phyloP scores from a whole-genome alignment of 2,888 invertebrate species.

The Adineta ricciae region DNA sequence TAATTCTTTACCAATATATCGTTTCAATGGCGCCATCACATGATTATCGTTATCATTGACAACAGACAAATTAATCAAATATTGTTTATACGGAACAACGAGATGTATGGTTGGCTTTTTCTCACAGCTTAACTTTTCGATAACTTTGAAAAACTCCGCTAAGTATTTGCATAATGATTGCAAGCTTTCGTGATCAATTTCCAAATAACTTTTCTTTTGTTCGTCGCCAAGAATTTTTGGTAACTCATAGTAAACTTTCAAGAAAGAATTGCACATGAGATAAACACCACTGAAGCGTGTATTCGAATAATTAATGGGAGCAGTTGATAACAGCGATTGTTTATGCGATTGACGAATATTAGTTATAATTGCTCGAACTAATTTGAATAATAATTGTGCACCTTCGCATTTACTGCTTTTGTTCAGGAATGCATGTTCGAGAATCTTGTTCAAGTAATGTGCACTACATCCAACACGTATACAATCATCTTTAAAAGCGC shows the following conservation, averaged over 20 bases:
- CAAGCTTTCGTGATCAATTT: not conserved
- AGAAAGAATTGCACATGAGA: not conserved
- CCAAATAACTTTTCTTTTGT: not conserved
- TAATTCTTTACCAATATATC: not conserved
- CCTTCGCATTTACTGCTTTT: no score
- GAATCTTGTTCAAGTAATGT: not conserved
- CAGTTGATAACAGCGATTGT: not conserved
- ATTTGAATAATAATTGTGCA: not conserved
- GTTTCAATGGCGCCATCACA: not conserved
- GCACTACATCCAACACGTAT: not conserved
- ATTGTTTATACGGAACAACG: not conserved
- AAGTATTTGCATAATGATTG: not conserved
- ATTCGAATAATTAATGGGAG: not conserved
- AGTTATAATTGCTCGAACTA: not conserved
- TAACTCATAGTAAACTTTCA: not conserved
- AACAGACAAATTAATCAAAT: not conserved
- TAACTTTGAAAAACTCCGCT: not conserved
- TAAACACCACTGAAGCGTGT: not conserved
- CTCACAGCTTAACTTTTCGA: not conserved
- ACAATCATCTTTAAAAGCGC: not conserved
- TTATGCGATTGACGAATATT: not conserved
- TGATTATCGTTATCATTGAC: not conserved
- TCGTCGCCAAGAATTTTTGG: not conserved
- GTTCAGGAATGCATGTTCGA: not conserved
- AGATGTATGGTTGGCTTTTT: not conserved